phyloP scores from a whole-genome alignment of 2,113 vertebrate species.

The Typhlomys cinereus region DNA sequence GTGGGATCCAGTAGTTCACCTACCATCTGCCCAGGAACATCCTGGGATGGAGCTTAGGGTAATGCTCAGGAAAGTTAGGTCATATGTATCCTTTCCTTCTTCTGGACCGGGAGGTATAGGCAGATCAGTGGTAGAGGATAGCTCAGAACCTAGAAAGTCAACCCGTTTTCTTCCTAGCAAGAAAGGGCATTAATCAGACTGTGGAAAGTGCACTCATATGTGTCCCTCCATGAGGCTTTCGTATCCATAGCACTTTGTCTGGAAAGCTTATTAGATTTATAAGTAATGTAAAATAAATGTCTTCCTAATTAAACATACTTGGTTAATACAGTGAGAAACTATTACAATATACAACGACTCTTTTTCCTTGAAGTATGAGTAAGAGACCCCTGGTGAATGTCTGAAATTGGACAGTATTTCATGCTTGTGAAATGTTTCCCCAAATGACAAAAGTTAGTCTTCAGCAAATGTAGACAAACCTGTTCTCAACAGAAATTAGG shows the following conservation, averaged over 20 bases:
- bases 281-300: not conserved
- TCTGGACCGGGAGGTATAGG: not conserved
- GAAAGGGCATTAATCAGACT: not conserved
- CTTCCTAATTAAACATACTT: not conserved
- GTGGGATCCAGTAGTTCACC: not conserved
- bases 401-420: not conserved
- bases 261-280: not conserved
- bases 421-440: too few relatives aligned
- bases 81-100: not conserved
- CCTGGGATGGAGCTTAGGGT: not conserved
- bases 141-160: not conserved
- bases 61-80: not conserved
- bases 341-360: not conserved
- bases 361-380: not conserved
- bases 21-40: slow-evolving; percentile 22
- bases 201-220: not conserved
- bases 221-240: not conserved
- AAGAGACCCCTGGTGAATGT: not conserved
- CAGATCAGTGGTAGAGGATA: not conserved
- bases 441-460: too few relatives aligned
- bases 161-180: not conserved
- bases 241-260: not conserved
- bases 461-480: too few relatives aligned
- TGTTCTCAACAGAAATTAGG: too few relatives aligned
- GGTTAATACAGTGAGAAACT: not conserved